Evolutionary conservation across 2,797 vertebrate species (phyloP).

Genomic region (Cossypha caffra): DNA sequence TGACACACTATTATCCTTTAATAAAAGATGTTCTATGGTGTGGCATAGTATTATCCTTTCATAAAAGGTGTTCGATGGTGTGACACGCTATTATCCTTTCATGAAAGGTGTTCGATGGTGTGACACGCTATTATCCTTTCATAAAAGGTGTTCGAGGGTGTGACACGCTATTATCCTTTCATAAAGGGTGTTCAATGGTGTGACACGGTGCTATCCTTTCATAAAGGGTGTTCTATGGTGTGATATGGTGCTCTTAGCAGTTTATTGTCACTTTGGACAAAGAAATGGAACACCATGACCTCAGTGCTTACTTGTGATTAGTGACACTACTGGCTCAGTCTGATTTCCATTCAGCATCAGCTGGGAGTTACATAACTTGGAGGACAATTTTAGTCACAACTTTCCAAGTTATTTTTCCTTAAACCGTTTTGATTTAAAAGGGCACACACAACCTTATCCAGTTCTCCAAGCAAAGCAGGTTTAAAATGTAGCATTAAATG

Average conservation of each 20-base stretch:
- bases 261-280: background rate
- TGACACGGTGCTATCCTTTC: background rate
- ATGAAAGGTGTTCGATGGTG: background rate
- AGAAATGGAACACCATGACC: constrained; percentile 45
- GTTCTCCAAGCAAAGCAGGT: background rate
- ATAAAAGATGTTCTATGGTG: background rate
- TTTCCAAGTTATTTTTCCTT: background rate
- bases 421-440: background rate
- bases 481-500: background rate
- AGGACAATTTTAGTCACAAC: background rate
- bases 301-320: constrained; percentile 21
- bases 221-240: background rate
- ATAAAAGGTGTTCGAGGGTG: background rate
- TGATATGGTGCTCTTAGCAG: background rate
- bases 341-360: constrained; percentile 2
- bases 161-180: background rate
- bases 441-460: background rate
- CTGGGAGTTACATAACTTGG: constrained; percentile 40
- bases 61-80: background rate
- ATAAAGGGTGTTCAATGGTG: background rate
- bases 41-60: background rate
- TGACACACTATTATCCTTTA: fast-evolving
- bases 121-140: background rate
- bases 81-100: fast-evolving
- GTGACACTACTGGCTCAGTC: constrained; percentile 44